Evolutionary conservation across 2,797 vertebrate genomes (phyloP), one percentile per base, ranked within the genome.

Genomic region (Darevskia mixta): DNA sequence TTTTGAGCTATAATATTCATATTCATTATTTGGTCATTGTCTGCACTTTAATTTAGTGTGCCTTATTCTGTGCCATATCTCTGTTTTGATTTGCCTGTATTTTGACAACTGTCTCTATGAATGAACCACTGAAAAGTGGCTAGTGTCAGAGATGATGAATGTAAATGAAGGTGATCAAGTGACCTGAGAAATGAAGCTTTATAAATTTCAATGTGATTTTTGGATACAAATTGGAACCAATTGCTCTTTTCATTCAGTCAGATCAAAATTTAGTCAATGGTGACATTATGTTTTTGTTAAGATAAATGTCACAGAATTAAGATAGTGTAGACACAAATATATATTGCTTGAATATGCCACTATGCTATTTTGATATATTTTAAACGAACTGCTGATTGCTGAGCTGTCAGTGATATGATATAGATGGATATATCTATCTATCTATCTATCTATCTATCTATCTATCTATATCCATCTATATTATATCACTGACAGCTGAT

Each of bases 1-100:
- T 92, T 93, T 61, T 87, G 15, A 90, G 32, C 35, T 83, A n/a
- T 76, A 89, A 15, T 38, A n/a, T 76, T 83, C 4, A n/a, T 82
- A 86, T 43, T 89, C 18, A 73, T 85, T 91, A 66, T 72, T n/a
- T 72, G 10, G 15, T 86, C 5, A 79, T 93, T 93, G 90, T 88
- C 29, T 86, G 35, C 23, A 3, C 64, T 94, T 90, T 73, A 84
- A 91, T 87, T 29, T 90, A 8, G 76, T 88, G 1, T 1, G 87
- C 32, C 18, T 25, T 81, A 91, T 25, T 9, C 6, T 79, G 32
- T 88, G 78, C 78, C 1, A 2, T 45, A 35, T 87, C 23, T 8
- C 20, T 75, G 27, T 86, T 66, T 79, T 88, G 81, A 3, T 87
- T 32, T 55, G 1, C 0, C 67, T 5, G 64, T 91, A 7, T 86